phyloP scores from a whole-genome alignment of 2,113 vertebrate species.

The Mormoops blainvillei region DNA sequence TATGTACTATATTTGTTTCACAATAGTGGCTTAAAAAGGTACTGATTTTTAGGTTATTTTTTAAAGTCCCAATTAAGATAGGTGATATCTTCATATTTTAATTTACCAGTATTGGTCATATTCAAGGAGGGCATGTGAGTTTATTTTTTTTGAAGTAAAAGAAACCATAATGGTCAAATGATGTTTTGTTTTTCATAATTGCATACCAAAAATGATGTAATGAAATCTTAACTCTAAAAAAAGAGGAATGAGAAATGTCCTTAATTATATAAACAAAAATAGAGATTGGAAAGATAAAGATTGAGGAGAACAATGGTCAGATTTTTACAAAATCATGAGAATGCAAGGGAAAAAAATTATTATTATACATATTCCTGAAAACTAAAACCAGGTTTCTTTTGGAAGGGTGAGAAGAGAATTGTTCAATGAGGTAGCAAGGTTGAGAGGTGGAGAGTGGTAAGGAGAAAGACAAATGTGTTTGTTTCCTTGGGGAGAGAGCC shows the following conservation, averaged over 20 bases:
- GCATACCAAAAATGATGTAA: background rate
- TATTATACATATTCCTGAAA: background rate
- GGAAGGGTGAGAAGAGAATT: background rate
- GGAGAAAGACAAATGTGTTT: background rate
- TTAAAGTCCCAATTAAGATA: background rate
- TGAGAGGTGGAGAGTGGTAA: background rate
- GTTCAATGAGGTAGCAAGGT: background rate
- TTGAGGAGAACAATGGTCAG: background rate
- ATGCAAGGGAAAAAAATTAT: background rate
- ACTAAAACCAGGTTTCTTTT: background rate
- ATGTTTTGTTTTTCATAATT: background rate
- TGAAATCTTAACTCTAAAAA: background rate
- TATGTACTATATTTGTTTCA: background rate
- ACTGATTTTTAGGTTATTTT: background rate
- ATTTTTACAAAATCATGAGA: slow-evolving; percentile 37
- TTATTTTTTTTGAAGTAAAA: background rate
- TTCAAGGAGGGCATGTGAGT: background rate
- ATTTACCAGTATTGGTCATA: background rate
- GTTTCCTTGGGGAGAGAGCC: background rate
- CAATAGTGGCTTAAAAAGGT: background rate
- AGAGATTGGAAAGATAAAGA: background rate
- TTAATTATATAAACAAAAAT: background rate
- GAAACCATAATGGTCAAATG: background rate
- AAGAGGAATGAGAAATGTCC: background rate
- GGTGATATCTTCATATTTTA: background rate